Evolutionary conservation across 2,113 vertebrate genomes (phyloP).

Genomic region (Leptosomus discolor): DNA sequence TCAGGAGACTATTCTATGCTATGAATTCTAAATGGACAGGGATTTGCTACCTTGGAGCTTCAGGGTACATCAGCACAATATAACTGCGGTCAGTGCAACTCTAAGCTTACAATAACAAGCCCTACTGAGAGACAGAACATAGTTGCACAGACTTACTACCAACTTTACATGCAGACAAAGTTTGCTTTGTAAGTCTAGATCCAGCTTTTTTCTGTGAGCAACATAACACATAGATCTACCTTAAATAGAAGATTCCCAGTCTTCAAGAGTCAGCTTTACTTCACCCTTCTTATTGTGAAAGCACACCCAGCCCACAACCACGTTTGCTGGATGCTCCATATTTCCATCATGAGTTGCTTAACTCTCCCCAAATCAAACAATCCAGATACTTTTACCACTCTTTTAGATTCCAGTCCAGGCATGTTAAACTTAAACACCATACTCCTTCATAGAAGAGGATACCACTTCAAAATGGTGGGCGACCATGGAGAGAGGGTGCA

Average conservation of each 20-base stretch:
- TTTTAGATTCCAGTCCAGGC: not conserved
- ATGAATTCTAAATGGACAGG: not conserved
- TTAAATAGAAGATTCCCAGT: not conserved
- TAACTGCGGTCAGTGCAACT: not conserved
- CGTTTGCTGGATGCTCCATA: not conserved
- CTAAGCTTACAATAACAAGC: not conserved
- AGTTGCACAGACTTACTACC: not conserved
- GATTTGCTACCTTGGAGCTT: not conserved
- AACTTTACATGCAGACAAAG: not conserved
- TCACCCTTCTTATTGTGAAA: not conserved
- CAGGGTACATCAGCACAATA: not conserved
- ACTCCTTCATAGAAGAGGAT: not conserved
- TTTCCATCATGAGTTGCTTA: not conserved
- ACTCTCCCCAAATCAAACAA: not conserved
- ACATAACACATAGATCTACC: not conserved
- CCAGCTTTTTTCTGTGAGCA: not conserved
- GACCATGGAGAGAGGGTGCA: rapidly evolving
- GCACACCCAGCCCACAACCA: not conserved
- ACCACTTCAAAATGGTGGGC: not conserved
- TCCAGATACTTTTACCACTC: not conserved
- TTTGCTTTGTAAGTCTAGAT: not conserved
- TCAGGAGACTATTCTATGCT: not conserved
- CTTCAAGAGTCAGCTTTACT: not conserved
- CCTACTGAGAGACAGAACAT: not conserved
- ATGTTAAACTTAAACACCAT: not conserved